phyloP scores from a whole-genome alignment of 2,888 invertebrate genomes.

The Hyposoter dolosus region DNA sequence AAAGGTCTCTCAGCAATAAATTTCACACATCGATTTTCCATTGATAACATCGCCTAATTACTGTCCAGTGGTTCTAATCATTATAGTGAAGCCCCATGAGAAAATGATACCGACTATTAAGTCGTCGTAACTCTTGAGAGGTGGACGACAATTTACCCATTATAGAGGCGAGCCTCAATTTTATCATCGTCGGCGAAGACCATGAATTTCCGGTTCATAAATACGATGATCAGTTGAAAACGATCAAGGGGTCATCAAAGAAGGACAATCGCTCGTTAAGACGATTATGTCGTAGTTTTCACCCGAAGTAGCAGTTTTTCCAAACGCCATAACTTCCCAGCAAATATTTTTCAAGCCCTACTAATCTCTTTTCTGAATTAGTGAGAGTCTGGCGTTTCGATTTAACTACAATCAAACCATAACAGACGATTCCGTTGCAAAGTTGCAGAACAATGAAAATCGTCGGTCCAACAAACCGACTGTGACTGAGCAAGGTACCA shows the following conservation, averaged over 20 bases:
- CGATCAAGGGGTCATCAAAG: background rate
- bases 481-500: too few relatives aligned
- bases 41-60: slow-evolving; percentile 37
- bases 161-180: slow-evolving; percentile 22
- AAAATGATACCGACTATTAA: slow-evolving; percentile 26
- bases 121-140: background rate
- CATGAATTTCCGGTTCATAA: slow-evolving; percentile 11
- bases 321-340: too few relatives aligned
- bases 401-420: too few relatives aligned
- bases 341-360: too few relatives aligned
- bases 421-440: too few relatives aligned
- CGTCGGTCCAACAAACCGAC: too few relatives aligned
- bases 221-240: slow-evolving; percentile 45
- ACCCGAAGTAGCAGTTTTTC: too few relatives aligned
- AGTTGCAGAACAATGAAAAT: too few relatives aligned
- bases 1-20: background rate
- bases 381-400: too few relatives aligned
- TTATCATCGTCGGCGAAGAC: slow-evolving; percentile 34
- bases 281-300: background rate
- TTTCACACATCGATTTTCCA: background rate
- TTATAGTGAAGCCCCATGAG: slow-evolving; percentile 31
- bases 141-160: slow-evolving; percentile 13
- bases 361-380: too few relatives aligned
- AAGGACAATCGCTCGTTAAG: background rate
- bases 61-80: slow-evolving; percentile 40